These are phyloP conservation scores for Psittacula cyanocephala DNA, from an alignment of 2,113 vertebrate species.

Conservation along the genomic window DNA sequence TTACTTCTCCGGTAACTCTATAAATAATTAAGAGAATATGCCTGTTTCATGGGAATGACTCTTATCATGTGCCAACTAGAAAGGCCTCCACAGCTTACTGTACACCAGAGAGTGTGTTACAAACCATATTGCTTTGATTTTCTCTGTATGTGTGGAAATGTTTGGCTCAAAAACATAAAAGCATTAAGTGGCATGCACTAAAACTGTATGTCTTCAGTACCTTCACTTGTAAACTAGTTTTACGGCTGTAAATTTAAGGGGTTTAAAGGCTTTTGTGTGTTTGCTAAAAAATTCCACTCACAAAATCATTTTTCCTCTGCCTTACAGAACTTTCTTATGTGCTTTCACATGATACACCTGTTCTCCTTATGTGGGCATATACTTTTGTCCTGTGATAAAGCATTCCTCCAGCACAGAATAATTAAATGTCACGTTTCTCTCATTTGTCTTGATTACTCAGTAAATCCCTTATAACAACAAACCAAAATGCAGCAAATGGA, in stretches of 20 bases:
- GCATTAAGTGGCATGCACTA: not conserved
- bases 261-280: constrained; percentile 52
- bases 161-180: constrained; percentile 38
- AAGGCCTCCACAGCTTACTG: constrained; percentile 21
- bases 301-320: not conserved
- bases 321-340: not conserved
- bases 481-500: not conserved
- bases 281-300: constrained; percentile 58
- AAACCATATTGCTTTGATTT: constrained; percentile 24
- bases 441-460: constrained; percentile 26
- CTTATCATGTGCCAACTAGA: constrained; percentile 20
- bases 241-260: constrained; percentile 53
- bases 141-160: not conserved
- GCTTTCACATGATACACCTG: constrained; percentile 11
- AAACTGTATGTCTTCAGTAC: constrained; percentile 21
- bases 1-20: constrained; percentile 16
- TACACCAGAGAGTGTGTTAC: not conserved
- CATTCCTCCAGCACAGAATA: not conserved
- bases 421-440: constrained; percentile 39
- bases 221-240: constrained; percentile 47
- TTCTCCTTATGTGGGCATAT: not conserved
- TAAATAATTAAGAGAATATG: constrained; percentile 48
- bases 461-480: constrained; percentile 30
- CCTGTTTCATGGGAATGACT: constrained; percentile 9
- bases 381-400: constrained; percentile 11